Evolutionary conservation across 1,140 invertebrate genomes (phyloP).

Genomic region (Adoxophyes honmai): DNA sequence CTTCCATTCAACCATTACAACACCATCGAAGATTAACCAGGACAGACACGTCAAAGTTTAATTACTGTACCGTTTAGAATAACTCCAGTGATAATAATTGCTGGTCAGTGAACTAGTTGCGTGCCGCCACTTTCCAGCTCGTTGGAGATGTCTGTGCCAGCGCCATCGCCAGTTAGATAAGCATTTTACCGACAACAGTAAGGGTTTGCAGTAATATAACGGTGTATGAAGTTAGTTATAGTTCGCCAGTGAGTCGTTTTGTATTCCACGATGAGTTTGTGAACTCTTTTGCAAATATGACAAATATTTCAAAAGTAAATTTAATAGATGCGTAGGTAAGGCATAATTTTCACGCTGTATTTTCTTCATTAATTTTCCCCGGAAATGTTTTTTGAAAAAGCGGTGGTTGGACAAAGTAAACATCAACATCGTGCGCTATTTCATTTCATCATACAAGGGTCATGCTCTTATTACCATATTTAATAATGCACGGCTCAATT

Average conservation of each 20-base stretch:
- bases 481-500: slow-evolving; percentile 2
- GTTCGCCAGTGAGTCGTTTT: too few species aligned
- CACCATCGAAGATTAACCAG: too few species aligned
- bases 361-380: too few species aligned
- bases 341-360: too few species aligned
- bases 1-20: too few species aligned
- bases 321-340: too few species aligned
- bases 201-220: neutral
- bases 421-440: neutral
- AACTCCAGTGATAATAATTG: slow-evolving; percentile 11
- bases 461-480: slow-evolving; percentile 9
- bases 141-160: slow-evolving; percentile 8
- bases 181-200: neutral
- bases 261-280: too few species aligned
- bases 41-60: neutral
- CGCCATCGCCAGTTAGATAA: neutral
- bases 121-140: slow-evolving; percentile 10
- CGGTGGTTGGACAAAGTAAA: too few species aligned
- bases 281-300: too few species aligned
- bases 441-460: neutral
- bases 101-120: neutral
- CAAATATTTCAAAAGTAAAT: too few species aligned
- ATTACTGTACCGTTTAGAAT: slow-evolving; percentile 7
- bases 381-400: too few species aligned
- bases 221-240: too few species aligned